These are phyloP conservation scores for Atherix ibis DNA, from an alignment of 2,888 invertebrate species.

Conservation along the genomic window DNA sequence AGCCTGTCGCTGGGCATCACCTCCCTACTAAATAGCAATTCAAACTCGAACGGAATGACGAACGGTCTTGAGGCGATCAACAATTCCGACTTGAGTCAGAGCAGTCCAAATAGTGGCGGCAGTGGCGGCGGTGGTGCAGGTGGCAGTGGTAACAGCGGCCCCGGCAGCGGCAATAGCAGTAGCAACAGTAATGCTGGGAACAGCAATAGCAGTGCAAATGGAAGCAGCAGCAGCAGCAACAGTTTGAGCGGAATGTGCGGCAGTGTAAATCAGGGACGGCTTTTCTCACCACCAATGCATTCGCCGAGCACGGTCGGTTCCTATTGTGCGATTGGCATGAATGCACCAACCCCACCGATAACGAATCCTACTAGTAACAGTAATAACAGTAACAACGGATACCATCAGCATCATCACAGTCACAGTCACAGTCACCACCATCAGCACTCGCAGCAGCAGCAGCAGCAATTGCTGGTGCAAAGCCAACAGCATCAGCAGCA, in stretches of 20 bases:
- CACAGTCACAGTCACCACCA: slow-evolving; percentile 7
- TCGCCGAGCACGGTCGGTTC: slow-evolving; percentile 19
- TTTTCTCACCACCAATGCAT: slow-evolving; percentile 21
- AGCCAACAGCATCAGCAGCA: slow-evolving; percentile 9
- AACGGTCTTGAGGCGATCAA: slow-evolving; percentile 7
- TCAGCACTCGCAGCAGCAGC: slow-evolving; percentile 11
- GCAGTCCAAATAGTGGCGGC: slow-evolving; percentile 6
- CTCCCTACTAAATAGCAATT: neutral
- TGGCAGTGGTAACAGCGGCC: slow-evolving; percentile 6
- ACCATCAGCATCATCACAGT: slow-evolving; percentile 8
- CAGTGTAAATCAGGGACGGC: slow-evolving; percentile 14
- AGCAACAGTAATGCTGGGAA: slow-evolving; percentile 14
- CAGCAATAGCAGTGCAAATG: slow-evolving; percentile 20
- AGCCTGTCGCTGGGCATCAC: neutral
- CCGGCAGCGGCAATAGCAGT: too few species aligned
- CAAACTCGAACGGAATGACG: slow-evolving; percentile 6
- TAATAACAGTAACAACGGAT: slow-evolving; percentile 2
- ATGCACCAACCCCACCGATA: slow-evolving; percentile 6
- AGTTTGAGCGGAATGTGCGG: slow-evolving; percentile 6
- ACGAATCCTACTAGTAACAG: slow-evolving; percentile 5
- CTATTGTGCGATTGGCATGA: slow-evolving; percentile 6
- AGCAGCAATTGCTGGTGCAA: too few species aligned
- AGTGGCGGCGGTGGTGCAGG: neutral
- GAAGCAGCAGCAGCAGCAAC: slow-evolving; percentile 15
- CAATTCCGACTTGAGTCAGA: slow-evolving; percentile 7